phyloP scores from a whole-genome alignment of 2,888 invertebrate genomes.

The Spilarctia lutea region DNA sequence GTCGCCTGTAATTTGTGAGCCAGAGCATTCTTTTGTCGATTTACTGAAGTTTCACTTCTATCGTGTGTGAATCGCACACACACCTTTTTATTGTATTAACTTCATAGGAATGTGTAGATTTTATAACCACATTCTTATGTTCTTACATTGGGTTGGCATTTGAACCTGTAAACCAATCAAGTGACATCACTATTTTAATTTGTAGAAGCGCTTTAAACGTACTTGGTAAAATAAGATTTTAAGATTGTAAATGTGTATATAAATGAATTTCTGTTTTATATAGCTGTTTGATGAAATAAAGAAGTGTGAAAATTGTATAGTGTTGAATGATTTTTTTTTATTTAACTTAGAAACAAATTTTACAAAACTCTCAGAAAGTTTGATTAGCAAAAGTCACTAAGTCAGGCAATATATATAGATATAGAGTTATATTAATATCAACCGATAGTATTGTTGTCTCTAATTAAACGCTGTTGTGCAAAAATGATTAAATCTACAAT shows the following conservation, averaged over 20 bases:
- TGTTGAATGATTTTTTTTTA: background rate
- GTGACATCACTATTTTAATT: background rate
- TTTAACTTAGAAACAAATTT: background rate
- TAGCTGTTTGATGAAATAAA: background rate
- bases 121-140: background rate
- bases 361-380: background rate
- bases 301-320: background rate
- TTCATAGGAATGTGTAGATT: background rate
- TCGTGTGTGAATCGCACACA: too few relatives aligned
- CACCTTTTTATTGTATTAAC: too few relatives aligned
- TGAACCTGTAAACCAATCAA: background rate
- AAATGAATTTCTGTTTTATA: background rate
- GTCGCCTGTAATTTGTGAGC: too few relatives aligned
- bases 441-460: too few relatives aligned
- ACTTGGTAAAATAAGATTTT: background rate
- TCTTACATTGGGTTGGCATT: background rate
- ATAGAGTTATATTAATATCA: too few relatives aligned
- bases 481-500: background rate
- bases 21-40: too few relatives aligned
- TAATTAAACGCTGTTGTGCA: background rate
- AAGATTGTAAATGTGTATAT: constrained; percentile 9
- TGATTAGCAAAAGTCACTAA: background rate
- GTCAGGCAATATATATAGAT: background rate
- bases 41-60: too few relatives aligned
- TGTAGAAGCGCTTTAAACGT: background rate